Conservation (phyloP, 2,888 invertebrate species). For the Sthenelais limicola region DNA sequence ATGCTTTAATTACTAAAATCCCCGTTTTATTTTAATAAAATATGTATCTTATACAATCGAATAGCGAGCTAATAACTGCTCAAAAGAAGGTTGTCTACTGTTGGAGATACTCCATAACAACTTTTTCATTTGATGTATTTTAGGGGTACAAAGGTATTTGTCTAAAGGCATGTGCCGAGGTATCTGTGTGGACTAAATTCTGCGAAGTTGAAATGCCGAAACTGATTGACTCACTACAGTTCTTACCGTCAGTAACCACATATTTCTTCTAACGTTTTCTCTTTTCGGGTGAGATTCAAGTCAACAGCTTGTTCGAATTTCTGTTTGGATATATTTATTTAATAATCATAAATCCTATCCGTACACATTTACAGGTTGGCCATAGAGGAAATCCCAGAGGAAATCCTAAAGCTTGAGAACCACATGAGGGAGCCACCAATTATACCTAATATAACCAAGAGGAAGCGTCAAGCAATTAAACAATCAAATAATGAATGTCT, state of each 20-base stretch:
- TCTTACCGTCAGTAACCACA: too few species aligned
- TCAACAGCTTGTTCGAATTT: too few species aligned
- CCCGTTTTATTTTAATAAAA: background rate
- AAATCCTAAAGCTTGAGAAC: conserved; percentile 84
- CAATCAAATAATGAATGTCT: conserved; percentile 62
- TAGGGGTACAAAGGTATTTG: conserved; percentile 46
- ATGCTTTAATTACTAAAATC: too few species aligned
- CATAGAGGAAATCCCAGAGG: too few species aligned
- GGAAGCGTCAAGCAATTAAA: conserved; percentile 23
- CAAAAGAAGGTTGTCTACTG: too few species aligned
- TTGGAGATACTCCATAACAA: too few species aligned
- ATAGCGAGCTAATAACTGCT: too few species aligned
- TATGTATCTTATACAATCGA: background rate
- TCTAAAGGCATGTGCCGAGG: conserved; percentile 53
- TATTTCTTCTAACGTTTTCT: too few species aligned
- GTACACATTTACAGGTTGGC: background rate
- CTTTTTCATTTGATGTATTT: conserved; percentile 7
- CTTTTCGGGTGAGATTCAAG: too few species aligned
- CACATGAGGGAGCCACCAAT: conserved; percentile 88
- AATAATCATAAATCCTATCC: background rate
- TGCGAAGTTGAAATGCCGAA: conserved; percentile 86
- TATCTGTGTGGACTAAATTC: conserved; percentile 70
- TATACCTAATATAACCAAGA: conserved; percentile 87
- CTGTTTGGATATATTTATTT: background rate
- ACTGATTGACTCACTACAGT: conserved; percentile 75